Base-by-base conservation (phyloP, 1,140 invertebrate species). In the Papilio aristodemus region DNA sequence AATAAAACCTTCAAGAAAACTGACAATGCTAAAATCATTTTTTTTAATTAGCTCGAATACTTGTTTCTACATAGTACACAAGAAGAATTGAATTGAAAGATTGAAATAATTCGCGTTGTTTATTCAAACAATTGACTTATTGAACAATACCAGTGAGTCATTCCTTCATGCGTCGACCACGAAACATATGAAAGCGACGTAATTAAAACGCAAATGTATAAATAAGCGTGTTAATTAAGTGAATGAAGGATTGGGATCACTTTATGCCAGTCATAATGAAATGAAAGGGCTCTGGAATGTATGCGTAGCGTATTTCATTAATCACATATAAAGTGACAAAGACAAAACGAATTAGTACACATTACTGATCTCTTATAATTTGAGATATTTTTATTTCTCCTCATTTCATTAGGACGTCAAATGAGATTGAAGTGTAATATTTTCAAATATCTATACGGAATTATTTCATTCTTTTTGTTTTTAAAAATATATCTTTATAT, bases 161-260 rank as follows among this genome's bases (percentile, higher is more conserved):
- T 17, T 1, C 7, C 9, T 17, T 54, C 10, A 25, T 10, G 17
- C 10, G 22, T 22, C 10, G 17, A 22, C 46, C 46, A 54, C 46
- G 22, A 22, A 54, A 54, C 46, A 54, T 54, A 54, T 54, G 46
- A 54, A 25, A 10, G 46, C 46, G 46, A 22, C 46, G 46, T 54
- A 54, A 54, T 54, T 54, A 54, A 54, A 54, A 54, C 46, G 46
- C 46, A 54, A 54, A 54, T 54, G 46, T 54, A 54, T 54, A 54
- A 54, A 54, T 54, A 54, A 54, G 46, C 46, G 46, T 54, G 46
- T 54, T 54, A 25, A 54, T 54, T 54, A 54, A 54, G 46, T 54
- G 46, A 54, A 54, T 25, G 46, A 54, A 54, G 46, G 46, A 54
- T 54, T 54, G 46, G 46, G 46, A 54, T 54, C 46, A 54, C 46